Evolutionary conservation across 2,113 vertebrate genomes (phyloP).

Genomic region (Himantopus leucocephalus): DNA sequence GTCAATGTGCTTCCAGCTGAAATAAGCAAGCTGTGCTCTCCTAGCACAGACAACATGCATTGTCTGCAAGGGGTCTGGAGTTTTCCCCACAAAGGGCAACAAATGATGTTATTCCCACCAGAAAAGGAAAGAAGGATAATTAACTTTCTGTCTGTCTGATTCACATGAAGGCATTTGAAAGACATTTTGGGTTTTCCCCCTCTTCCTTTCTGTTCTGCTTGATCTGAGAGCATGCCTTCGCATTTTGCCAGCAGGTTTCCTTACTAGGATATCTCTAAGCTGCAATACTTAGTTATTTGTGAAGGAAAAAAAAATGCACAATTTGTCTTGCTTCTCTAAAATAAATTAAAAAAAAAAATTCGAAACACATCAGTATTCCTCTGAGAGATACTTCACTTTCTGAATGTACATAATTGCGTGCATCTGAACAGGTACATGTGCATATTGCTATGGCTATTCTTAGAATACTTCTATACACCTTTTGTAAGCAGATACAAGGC

Average conservation of each 20-base stretch:
- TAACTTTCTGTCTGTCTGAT: neutral
- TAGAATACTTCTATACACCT: neutral
- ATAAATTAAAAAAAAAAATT: neutral
- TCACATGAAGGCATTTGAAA: neutral
- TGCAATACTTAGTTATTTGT: neutral
- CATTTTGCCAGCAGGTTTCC: neutral
- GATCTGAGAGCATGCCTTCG: neutral
- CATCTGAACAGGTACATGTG: neutral
- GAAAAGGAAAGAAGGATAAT: neutral
- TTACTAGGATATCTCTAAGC: neutral
- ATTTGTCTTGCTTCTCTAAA: neutral
- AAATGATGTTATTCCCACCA: neutral
- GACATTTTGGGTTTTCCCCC: neutral
- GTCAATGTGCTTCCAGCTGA: neutral
- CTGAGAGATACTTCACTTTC: neutral
- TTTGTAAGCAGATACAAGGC: neutral
- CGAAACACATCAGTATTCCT: neutral
- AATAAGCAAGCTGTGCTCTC: neutral
- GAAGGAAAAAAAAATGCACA: neutral
- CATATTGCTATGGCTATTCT: neutral
- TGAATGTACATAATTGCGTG: neutral
- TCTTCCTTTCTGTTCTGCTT: neutral
- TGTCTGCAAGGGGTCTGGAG: neutral
- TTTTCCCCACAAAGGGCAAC: neutral
- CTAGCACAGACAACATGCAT: neutral